Base-by-base conservation (phyloP, 2,888 invertebrate species). In the Lumbricus terrestris region DNA sequence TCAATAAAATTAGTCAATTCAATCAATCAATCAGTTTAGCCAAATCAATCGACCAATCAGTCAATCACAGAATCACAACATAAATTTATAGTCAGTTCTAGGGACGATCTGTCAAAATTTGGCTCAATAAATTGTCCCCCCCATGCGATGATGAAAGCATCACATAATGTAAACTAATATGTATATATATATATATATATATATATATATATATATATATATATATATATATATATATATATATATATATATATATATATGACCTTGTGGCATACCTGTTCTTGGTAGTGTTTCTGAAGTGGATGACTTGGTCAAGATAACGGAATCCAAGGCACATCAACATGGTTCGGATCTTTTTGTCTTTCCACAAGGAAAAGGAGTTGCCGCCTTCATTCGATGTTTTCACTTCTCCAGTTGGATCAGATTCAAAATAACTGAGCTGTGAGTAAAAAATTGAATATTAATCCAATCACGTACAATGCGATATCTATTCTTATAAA, bases 221-320 rank as follows among this genome's bases (percentile, higher is more conserved):
- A 23, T 47, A 47, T 47, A n/a, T n/a, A n/a, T n/a, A n/a, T n/a
- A n/a, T n/a, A n/a, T n/a, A n/a, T n/a, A n/a, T n/a, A n/a, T n/a
- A n/a, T n/a, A n/a, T n/a, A n/a, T n/a, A n/a, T n/a, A n/a, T n/a
- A n/a, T n/a, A n/a, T n/a, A n/a, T n/a, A 47, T 47, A 23, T 20
- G 6, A 8, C 47, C 20, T 69, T 6, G 8, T 69, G 13, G 2
- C 1, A 11, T 8, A 69, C 69, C 69, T 69, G 69, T 69, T 29
- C n/a, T 69, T 69, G 69, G 69, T n/a, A 69, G 69, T 69, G 69
- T 69, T 69, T 69, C 69, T 69, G 69, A 69, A 69, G 69, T 69
- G 8, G n/a, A 69, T 8, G 5, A 69, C n/a, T 6, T 69, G 69
- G 69, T n/a, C 69, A 69, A 69, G 29, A n/a, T n/a, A 69, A 11